A percentile compares a stretch with the other conserved stretches of the same genome.
phyloP scores from a whole-genome alignment of 2,797 vertebrate species.

The Sorex maritimensis region DNA sequence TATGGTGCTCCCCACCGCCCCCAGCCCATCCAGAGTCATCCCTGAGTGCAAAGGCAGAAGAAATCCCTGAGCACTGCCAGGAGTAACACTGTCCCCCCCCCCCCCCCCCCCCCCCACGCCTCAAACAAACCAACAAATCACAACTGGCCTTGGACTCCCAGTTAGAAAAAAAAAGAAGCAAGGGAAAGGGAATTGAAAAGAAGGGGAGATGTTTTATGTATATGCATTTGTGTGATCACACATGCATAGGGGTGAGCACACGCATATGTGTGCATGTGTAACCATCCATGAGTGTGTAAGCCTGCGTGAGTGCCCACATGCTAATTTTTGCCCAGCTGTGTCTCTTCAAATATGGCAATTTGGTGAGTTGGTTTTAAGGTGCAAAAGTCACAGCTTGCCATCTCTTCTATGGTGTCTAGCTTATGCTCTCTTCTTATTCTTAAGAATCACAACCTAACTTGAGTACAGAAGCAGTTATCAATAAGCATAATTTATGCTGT shows the following conservation, averaged over 20 bases:
- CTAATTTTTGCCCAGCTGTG: not conserved
- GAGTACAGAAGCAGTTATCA: not conserved
- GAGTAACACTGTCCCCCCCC: no score
- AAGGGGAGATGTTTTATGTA: constrained; percentile 66
- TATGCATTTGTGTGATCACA: no score
- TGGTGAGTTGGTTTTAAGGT: not conserved
- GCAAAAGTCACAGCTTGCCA: not conserved
- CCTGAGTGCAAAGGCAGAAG: no score
- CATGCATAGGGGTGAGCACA: no score
- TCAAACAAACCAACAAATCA: no score
- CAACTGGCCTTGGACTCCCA: not conserved
- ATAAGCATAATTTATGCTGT: not conserved
- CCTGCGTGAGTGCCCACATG: no score
- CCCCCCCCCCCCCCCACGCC: no score
- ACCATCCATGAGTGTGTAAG: no score
- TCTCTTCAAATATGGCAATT: not conserved
- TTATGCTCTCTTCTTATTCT: not conserved
- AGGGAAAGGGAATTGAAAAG: no score
- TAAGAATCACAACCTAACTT: not conserved
- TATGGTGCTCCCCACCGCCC: no score
- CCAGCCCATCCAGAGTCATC: no score
- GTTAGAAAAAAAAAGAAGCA: not conserved
- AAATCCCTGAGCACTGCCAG: no score
- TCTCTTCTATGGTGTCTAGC: not conserved
- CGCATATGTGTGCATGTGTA: not conserved